phyloP scores from a whole-genome alignment of 2,888 invertebrate species.

The Ditula angustiorana region DNA sequence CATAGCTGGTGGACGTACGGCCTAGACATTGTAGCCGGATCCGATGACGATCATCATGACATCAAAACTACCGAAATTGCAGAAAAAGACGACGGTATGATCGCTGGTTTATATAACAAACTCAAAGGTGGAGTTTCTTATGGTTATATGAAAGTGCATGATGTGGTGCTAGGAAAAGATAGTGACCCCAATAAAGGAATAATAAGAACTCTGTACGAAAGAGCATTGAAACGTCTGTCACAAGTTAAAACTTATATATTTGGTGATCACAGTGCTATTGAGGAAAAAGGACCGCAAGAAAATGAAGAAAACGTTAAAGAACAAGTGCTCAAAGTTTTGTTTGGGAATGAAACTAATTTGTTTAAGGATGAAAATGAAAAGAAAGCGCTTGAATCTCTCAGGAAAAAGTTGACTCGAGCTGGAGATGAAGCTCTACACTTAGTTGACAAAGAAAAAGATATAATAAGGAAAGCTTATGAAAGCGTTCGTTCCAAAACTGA shows the following conservation, averaged over 20 bases:
- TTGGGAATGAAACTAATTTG: slow-evolving; percentile 15
- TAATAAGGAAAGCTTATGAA: slow-evolving; percentile 24
- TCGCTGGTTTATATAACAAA: slow-evolving; percentile 20
- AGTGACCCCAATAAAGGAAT: slow-evolving; percentile 36
- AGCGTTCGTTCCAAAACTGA: slow-evolving; percentile 13
- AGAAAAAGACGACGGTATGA: slow-evolving; percentile 10
- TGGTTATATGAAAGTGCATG: slow-evolving; percentile 29
- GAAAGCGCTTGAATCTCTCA: slow-evolving; percentile 30
- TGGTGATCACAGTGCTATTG: not conserved
- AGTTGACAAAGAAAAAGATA: slow-evolving; percentile 19
- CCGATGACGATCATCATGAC: slow-evolving; percentile 30
- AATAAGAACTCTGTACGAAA: slow-evolving; percentile 31
- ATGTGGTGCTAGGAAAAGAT: slow-evolving; percentile 20
- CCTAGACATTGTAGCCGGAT: slow-evolving; percentile 40
- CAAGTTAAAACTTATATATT: slow-evolving; percentile 10
- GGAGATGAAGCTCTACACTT: slow-evolving; percentile 10
- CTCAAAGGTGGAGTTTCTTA: slow-evolving; percentile 26
- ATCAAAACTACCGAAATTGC: not conserved
- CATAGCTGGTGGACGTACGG: slow-evolving; percentile 42
- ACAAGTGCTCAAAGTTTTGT: slow-evolving; percentile 26
- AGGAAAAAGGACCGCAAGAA: not conserved
- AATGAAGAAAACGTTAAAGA: slow-evolving; percentile 2
- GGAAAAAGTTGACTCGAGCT: slow-evolving; percentile 18
- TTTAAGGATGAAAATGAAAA: slow-evolving; percentile 26
- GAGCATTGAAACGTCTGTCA: slow-evolving; percentile 18